Evolutionary conservation across 2,888 invertebrate genomes (phyloP).

Genomic region (Amblyjoppa fuscipennis): DNA sequence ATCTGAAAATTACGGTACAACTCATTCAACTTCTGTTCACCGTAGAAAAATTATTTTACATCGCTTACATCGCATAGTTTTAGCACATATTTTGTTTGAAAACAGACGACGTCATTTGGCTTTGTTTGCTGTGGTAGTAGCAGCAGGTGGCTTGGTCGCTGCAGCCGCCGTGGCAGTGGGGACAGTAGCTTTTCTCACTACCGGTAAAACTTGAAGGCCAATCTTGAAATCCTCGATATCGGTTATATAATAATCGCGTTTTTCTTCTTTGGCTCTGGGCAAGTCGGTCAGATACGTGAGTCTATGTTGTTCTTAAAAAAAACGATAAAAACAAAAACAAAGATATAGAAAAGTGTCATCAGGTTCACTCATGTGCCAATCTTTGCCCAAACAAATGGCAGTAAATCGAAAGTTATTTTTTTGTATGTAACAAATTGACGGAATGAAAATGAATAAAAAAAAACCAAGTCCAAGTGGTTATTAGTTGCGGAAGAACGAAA

Average conservation of each 20-base stretch:
- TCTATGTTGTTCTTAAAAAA: conserved; percentile 29
- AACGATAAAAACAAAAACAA: neutral
- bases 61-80: too few species aligned
- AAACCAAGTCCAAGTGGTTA: too few species aligned
- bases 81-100: too few species aligned
- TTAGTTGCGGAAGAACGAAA: too few species aligned
- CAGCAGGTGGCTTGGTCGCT: neutral
- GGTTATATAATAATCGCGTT: neutral
- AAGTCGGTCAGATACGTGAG: neutral
- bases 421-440: too few species aligned
- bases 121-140: neutral
- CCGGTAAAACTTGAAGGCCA: neutral
- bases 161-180: neutral
- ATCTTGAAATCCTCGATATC: neutral
- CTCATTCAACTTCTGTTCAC: too few species aligned
- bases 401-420: too few species aligned
- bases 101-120: too few species aligned
- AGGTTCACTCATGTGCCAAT: neutral
- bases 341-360: neutral
- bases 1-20: too few species aligned
- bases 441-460: too few species aligned
- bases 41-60: too few species aligned
- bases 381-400: neutral
- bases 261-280: neutral
- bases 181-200: neutral